Base-by-base conservation (phyloP, 2,113 vertebrate species). In the Anoplopoma fimbria region DNA sequence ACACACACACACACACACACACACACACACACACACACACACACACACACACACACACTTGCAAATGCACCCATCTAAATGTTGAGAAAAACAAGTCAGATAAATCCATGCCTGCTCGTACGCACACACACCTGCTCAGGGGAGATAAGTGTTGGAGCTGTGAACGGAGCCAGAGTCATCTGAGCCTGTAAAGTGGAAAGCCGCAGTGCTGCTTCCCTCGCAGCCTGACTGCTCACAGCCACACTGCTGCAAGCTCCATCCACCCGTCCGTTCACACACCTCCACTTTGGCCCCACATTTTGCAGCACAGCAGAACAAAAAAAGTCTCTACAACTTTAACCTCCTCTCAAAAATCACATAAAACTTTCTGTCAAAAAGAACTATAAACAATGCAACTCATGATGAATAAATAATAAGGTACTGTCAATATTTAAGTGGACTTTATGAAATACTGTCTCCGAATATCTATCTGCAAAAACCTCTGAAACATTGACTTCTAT, bases 101-200 rank as follows among this genome's bases (percentile, higher is more conserved):
- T 83, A 81, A 75, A 75, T 74, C 80, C 82, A 33, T 71, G 40
- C 40, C 10, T 65, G 42, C 77, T 61, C 61, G 69, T 42, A 55
- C 45, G 4, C 75, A 47, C 29, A 61, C 86, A 85, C 86, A 90
- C 88, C 93, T 94, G 93, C 86, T 90, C 83, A 83, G 82, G 87
- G 83, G 81, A 92, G 91, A 93, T 93, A 93, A 92, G 89, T 94
- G 86, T 40, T 88, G 81, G 74, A 87, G 81, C 78, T 63, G 79
- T 74, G 62, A 83, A 70, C 70, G 76, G 80, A 80, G 84, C 85
- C 84, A 83, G 79, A 69, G 77, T 70, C 68, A 58, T 78, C 84
- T 77, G 72, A 82, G 77, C 82, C 86, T 77, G 69, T 74, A 71
- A 79, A 82, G 72, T 74, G 75, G 81, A 77, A 71, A 84, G 84